A percentile compares a stretch with the other conserved stretches of the same genome.
phyloP scores from a whole-genome alignment of 2,113 vertebrate genomes.

The Andinoacara biseriatus region DNA sequence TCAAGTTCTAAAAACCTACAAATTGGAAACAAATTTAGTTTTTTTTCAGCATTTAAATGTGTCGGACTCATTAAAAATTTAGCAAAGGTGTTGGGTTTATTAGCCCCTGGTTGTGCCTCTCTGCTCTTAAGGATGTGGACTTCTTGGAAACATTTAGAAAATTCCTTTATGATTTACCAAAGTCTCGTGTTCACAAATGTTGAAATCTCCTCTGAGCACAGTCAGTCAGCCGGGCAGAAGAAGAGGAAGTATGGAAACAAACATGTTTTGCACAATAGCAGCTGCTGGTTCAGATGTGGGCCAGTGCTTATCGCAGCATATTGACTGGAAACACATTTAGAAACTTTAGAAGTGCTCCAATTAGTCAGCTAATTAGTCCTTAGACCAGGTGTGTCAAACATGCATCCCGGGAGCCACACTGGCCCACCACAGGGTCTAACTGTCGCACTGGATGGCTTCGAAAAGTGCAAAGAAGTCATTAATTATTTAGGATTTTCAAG shows the following conservation, averaged over 20 bases:
- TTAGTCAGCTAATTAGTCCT: background rate
- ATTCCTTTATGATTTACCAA: background rate
- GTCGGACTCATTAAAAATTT: background rate
- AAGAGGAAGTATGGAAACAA: constrained; percentile 33
- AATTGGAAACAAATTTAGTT: background rate
- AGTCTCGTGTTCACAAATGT: background rate
- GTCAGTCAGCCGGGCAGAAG: background rate
- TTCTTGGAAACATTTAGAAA: background rate
- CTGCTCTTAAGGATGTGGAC: background rate
- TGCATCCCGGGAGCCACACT: background rate
- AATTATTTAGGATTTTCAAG: background rate
- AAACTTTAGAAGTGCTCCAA: background rate
- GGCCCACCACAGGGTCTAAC: fast-evolving
- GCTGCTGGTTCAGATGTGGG: background rate
- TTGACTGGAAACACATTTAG: background rate
- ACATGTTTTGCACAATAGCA: background rate
- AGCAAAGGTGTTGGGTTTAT: background rate
- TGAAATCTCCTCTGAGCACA: background rate
- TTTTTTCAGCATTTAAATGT: background rate
- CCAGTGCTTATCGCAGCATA: background rate
- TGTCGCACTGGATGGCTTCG: background rate
- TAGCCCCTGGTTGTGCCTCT: background rate
- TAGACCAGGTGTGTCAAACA: background rate
- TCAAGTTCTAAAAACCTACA: background rate
- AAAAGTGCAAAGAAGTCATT: background rate